Evolutionary conservation across 2,113 vertebrate genomes (phyloP).

Genomic region (Noturus placidus): DNA sequence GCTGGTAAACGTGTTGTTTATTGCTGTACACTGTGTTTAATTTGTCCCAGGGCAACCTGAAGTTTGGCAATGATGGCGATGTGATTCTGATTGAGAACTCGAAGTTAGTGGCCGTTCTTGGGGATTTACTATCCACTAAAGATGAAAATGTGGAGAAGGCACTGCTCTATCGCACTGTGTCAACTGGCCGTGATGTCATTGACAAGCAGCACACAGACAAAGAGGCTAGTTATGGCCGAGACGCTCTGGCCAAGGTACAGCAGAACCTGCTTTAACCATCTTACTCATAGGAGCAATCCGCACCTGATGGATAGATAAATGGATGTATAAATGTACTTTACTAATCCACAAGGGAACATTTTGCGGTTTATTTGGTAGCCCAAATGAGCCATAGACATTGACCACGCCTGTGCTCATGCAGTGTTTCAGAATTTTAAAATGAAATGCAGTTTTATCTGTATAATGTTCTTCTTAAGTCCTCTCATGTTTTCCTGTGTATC

Average conservation of each 20-base stretch:
- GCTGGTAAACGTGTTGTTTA: neutral
- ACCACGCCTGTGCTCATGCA: neutral
- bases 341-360: neutral
- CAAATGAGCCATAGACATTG: neutral
- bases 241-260: constrained; percentile 91
- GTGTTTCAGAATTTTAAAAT: neutral
- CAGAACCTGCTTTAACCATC: neutral
- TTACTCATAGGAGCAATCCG: neutral
- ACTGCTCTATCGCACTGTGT: constrained; percentile 89
- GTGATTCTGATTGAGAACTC: constrained; percentile 84
- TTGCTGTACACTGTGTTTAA: neutral
- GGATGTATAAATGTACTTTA: neutral
- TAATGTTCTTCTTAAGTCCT: too few species aligned
- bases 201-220: constrained; percentile 94
- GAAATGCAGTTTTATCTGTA: too few species aligned
- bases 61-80: constrained; percentile 87
- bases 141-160: constrained; percentile 90
- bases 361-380: neutral
- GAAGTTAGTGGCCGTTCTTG: constrained; percentile 80
- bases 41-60: constrained; percentile 84
- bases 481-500: too few species aligned
- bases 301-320: neutral
- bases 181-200: constrained; percentile 91
- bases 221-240: constrained; percentile 90
- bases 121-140: constrained; percentile 84